phyloP scores from a whole-genome alignment of 2,797 vertebrate genomes.

The Eleutherodactylus coqui region DNA sequence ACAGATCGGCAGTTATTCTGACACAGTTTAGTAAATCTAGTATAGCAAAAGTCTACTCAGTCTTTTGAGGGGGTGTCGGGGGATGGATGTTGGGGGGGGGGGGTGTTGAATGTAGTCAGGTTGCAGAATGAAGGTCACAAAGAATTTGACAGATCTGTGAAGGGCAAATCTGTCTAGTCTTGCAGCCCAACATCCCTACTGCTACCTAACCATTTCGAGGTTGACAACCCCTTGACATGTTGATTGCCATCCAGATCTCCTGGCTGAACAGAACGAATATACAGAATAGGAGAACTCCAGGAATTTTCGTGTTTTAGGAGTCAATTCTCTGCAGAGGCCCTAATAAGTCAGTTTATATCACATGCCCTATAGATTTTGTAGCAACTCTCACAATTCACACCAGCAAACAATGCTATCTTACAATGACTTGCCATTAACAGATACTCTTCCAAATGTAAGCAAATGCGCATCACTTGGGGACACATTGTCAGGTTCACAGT shows the following conservation, averaged over 20 bases:
- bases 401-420: neutral
- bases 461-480: conserved; percentile 12
- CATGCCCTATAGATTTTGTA: neutral
- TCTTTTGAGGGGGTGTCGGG: neutral
- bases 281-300: neutral
- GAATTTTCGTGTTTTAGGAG: neutral
- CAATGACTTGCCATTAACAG: neutral
- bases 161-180: neutral
- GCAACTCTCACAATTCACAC: neutral
- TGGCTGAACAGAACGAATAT: too few relatives aligned
- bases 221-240: neutral
- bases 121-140: neutral
- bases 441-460: neutral
- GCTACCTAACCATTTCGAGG: neutral
- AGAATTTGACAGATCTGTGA: neutral
- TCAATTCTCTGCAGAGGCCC: neutral
- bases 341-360: neutral
- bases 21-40: neutral
- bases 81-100: neutral
- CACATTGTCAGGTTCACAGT: neutral
- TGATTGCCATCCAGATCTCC: neutral
- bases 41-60: neutral
- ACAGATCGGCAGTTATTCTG: neutral
- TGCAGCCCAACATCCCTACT: too few relatives aligned
- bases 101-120: neutral